Evolutionary conservation across 2,113 vertebrate species (phyloP), one percentile per base, ranked within the genome.

Genomic region (Eidolon helvum): DNA sequence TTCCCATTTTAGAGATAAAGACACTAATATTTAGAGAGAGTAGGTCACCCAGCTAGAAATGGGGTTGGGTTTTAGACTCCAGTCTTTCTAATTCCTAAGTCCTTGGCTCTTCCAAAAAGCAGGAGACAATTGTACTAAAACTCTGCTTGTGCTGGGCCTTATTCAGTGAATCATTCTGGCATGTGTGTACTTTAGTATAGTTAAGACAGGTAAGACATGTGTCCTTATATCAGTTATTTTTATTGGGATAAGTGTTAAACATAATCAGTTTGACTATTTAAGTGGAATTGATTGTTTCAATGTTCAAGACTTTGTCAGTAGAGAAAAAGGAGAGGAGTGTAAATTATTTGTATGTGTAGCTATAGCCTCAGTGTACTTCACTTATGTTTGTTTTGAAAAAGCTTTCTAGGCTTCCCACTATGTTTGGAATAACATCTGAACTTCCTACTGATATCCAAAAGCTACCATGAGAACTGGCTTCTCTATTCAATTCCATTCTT

Each of bases 161-260:
- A 5, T 35, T 57, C 21, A 12, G 15, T 57, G 26, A 90, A 65
- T 87, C 50, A 35, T 89, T 82, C 28, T 78, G 61, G 57, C 4
- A 4, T 2, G 2, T n/a, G 19, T 3, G 5, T 19, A 21, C 9
- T 38, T 77, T 2, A 50, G 43, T 21, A 2, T 1, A 28, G 0
- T 33, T 74, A 33, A 30, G 7, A 19, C 66, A 14, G 9, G n/a
- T 10, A 57, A 38, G 0, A 0, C 22, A 4, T 75, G 19, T 88
- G 48, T 33, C 4, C 28, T 75, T 63, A 24, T 19, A n/a, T 89
- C 38, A 75, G 65, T 48, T 77, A 68, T 75, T 50, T 91, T n/a
- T 78, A 7, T 69, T 77, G 40, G 35, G 55, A 40, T 61, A 61
- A 16, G 18, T 43, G 10, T 35, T 55, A 72, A 68, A 59, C 24